These are phyloP conservation scores for Myrmecobius fasciatus DNA, from an alignment of 2,113 vertebrate genomes.

Conservation along the genomic window DNA sequence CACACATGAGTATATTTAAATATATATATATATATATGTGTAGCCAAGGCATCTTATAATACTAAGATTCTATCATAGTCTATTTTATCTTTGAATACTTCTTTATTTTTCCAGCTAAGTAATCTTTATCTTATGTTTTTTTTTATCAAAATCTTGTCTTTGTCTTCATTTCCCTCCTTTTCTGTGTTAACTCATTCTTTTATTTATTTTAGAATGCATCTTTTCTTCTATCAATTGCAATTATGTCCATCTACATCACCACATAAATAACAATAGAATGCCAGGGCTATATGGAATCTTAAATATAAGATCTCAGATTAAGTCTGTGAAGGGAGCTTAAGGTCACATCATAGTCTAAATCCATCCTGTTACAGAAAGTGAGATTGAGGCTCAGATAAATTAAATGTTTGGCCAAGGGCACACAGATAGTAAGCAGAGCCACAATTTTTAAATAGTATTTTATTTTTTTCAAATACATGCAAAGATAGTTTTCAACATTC, in stretches of 20 bases:
- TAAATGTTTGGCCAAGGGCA: background rate
- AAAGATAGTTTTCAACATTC: too few species aligned
- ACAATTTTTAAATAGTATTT: background rate
- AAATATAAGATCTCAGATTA: background rate
- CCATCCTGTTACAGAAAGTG: background rate
- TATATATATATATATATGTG: background rate
- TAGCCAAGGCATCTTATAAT: background rate
- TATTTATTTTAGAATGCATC: background rate
- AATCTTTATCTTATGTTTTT: conserved; percentile 6
- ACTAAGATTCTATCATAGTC: background rate
- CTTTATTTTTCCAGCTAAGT: conserved; percentile 20
- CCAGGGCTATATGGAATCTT: background rate
- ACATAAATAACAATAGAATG: background rate
- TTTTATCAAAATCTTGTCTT: conserved; percentile 39
- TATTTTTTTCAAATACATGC: too few species aligned
- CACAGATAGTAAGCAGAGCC: background rate
- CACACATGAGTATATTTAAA: rapidly evolving
- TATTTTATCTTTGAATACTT: background rate
- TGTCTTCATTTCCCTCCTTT: conserved; percentile 38
- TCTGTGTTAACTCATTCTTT: background rate
- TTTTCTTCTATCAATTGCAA: background rate
- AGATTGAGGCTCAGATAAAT: background rate
- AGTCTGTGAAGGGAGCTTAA: background rate
- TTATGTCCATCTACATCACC: background rate
- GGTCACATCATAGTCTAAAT: background rate